These are phyloP conservation scores for Pitangus sulphuratus DNA, from an alignment of 2,797 vertebrate species.

Conservation along the genomic window DNA sequence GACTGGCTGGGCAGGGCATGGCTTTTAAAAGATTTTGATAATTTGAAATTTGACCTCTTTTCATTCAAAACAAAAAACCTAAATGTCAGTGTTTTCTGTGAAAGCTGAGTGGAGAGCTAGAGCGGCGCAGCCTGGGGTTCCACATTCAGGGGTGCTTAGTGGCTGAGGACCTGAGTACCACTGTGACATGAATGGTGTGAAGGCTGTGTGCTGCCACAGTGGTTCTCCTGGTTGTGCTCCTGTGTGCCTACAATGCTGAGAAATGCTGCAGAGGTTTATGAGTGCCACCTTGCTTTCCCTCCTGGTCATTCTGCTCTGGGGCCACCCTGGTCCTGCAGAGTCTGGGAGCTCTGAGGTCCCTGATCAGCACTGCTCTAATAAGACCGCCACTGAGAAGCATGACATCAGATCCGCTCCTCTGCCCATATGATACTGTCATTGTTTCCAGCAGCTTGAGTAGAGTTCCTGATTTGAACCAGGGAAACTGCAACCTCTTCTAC, in stretches of 20 bases:
- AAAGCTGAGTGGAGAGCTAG: not conserved
- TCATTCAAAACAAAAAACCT: not conserved
- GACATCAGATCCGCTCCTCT: not conserved
- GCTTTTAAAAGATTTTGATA: not conserved
- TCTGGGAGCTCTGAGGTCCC: not conserved
- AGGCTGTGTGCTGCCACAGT: not conserved
- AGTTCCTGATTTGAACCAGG: not conserved
- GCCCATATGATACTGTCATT: fast-evolving
- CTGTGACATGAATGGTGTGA: not conserved
- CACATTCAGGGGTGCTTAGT: not conserved
- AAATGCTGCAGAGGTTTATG: not conserved
- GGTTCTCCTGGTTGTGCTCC: not conserved
- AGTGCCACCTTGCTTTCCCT: not conserved
- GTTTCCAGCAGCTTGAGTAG: not conserved
- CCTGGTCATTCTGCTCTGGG: not conserved
- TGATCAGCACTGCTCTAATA: not conserved
- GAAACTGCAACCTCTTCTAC: not conserved
- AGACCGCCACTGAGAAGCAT: not conserved
- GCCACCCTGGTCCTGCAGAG: not conserved
- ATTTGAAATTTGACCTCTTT: not conserved
- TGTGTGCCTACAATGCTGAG: not conserved
- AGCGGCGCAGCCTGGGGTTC: not conserved
- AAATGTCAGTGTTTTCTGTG: not conserved
- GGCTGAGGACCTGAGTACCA: not conserved
- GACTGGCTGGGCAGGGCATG: not conserved